Evolutionary conservation across 2,888 invertebrate species (phyloP).

Genomic region (Agriopis marginaria): DNA sequence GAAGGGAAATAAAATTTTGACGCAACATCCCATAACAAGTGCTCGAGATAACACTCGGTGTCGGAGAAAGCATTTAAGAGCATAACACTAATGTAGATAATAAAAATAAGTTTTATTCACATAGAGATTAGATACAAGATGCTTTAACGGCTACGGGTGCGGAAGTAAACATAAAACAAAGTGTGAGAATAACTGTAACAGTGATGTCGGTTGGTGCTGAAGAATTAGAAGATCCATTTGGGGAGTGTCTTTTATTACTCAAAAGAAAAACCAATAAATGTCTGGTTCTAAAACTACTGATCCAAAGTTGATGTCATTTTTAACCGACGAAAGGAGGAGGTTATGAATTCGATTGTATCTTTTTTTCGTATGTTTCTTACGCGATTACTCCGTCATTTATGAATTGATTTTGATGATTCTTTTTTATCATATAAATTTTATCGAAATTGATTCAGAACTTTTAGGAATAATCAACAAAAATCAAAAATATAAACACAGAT

Average conservation of each 20-base stretch:
- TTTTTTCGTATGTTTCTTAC: no score
- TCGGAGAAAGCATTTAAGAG: slow-evolving; percentile 28
- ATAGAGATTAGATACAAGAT: slow-evolving; percentile 27
- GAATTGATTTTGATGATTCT: no score
- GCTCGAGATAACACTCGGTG: slow-evolving; percentile 11
- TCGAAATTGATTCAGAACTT: no score
- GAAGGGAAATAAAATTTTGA: slow-evolving; percentile 12
- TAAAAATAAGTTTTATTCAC: slow-evolving; percentile 28
- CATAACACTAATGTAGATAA: slow-evolving; percentile 16
- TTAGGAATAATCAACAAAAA: no score
- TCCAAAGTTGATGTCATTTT: no score
- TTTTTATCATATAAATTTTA: no score
- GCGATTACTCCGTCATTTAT: no score
- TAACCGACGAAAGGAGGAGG: no score
- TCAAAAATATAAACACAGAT: no score
- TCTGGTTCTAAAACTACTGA: no score
- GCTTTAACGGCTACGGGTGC: slow-evolving; percentile 7
- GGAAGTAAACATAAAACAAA: slow-evolving; percentile 24
- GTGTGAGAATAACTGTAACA: slow-evolving; percentile 30
- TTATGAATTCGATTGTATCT: no score
- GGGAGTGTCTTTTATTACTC: background rate
- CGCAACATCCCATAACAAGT: slow-evolving; percentile 20
- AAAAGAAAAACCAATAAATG: background rate
- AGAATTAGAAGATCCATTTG: background rate
- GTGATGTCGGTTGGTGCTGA: background rate